Percentiles rank a stretch among this genome's conserved stretches.
phyloP scores from a whole-genome alignment of 1,140 invertebrate genomes.

The Drosophila oshimai region DNA sequence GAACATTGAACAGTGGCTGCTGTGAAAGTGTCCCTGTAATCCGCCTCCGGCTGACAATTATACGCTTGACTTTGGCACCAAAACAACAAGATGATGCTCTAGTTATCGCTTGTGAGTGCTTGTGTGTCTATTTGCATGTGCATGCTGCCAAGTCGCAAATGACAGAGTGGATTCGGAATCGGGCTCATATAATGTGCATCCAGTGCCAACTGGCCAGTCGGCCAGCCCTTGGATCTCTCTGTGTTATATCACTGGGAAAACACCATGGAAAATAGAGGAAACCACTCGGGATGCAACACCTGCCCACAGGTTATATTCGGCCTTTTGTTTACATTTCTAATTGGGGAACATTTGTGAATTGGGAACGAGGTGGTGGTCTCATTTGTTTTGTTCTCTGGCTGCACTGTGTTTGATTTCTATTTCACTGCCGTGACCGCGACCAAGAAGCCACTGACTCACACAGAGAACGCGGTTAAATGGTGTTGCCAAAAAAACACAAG shows the following conservation, averaged over 20 bases:
- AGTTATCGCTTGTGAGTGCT: conserved; percentile 22
- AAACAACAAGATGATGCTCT: conserved; percentile 24
- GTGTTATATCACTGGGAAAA: conserved; percentile 5
- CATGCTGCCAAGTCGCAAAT: conserved; percentile 26
- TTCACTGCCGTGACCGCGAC: conserved; percentile 64
- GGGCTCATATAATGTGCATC: conserved; percentile 11
- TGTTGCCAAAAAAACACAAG: conserved; percentile 46
- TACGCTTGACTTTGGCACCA: conserved; percentile 64
- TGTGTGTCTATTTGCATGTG: conserved; percentile 8
- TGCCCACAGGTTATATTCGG: conserved; percentile 27
- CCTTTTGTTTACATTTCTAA: conserved; percentile 59
- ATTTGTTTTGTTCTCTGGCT: conserved; percentile 30
- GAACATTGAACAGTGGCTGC: conserved; percentile 39
- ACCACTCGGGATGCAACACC: conserved; percentile 25
- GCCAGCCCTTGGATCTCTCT: conserved; percentile 5
- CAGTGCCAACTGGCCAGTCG: conserved; percentile 45
- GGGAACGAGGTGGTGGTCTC: conserved; percentile 31
- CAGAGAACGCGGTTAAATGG: conserved; percentile 19
- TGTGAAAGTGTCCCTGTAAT: conserved; percentile 52
- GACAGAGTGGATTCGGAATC: conserved; percentile 3
- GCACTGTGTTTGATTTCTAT: conserved; percentile 51
- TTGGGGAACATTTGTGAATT: conserved; percentile 5
- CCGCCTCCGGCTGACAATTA: conserved; percentile 55
- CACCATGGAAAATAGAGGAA: not conserved
- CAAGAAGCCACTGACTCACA: conserved; percentile 59